Conservation (phyloP, 1,140 invertebrate genomes). For the Wasmannia auropunctata region DNA sequence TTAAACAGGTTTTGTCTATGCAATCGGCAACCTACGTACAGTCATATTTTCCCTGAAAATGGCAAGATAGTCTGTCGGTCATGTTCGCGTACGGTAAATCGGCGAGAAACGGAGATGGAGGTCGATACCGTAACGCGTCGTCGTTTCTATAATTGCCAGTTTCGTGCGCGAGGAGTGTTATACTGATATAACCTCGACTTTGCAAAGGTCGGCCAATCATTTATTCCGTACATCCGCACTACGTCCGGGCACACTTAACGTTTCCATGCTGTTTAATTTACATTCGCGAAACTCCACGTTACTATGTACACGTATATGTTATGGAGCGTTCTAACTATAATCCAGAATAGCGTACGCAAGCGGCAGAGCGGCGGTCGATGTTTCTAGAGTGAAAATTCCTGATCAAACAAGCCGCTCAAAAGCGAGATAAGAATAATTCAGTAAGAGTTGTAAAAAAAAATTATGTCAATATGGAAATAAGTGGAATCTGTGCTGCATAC, state of each 20-base stretch:
- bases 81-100: neutral
- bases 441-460: neutral
- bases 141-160: conserved; percentile 34
- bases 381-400: conserved; percentile 3
- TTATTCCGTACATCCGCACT: conserved; percentile 69
- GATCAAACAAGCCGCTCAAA: neutral
- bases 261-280: conserved; percentile 77
- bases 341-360: neutral
- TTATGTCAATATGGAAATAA: neutral
- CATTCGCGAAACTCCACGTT: conserved; percentile 73
- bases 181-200: conserved; percentile 60
- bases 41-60: neutral
- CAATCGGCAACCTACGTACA: neutral
- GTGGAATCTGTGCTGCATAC: neutral
- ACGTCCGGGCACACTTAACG: conserved; percentile 64
- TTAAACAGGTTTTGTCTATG: neutral
- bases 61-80: neutral
- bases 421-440: neutral
- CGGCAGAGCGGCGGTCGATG: neutral
- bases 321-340: conserved; percentile 46
- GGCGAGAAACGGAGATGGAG: neutral
- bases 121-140: conserved; percentile 8
- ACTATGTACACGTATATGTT: conserved; percentile 30
- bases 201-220: conserved; percentile 70
- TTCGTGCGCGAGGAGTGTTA: conserved; percentile 25